phyloP scores from a whole-genome alignment of 2,888 invertebrate species.

The Achlya flavicornis region DNA sequence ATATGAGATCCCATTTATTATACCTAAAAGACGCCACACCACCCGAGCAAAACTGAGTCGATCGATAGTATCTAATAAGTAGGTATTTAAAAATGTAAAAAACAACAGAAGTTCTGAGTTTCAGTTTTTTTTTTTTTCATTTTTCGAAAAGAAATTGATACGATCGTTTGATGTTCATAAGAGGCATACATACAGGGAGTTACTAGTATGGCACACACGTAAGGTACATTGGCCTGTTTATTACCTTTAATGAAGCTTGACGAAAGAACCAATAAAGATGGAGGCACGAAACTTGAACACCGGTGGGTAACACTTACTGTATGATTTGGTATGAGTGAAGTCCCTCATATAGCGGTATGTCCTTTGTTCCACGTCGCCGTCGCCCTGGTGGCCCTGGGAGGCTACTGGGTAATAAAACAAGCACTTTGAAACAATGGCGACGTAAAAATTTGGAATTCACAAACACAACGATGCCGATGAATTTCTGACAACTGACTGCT shows the following conservation, averaged over 20 bases:
- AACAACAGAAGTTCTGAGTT: background rate
- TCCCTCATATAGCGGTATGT: constrained; percentile 48
- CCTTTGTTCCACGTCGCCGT: constrained; percentile 50
- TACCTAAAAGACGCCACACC: too few species aligned
- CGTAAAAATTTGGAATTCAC: constrained; percentile 57
- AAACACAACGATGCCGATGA: constrained; percentile 25
- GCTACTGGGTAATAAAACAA: constrained; percentile 63
- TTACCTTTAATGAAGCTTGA: constrained; percentile 58
- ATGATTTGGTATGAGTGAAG: constrained; percentile 43
- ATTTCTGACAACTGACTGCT: constrained; percentile 7
- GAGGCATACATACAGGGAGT: background rate
- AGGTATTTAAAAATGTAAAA: background rate
- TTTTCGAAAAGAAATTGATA: too few species aligned
- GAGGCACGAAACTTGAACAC: constrained; percentile 56
- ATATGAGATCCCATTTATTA: too few species aligned
- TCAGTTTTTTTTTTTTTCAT: background rate
- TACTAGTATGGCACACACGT: background rate
- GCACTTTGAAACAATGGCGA: constrained; percentile 59
- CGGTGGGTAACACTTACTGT: constrained; percentile 31
- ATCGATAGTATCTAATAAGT: too few species aligned
- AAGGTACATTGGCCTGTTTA: constrained; percentile 33
- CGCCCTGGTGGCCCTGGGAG: constrained; percentile 53
- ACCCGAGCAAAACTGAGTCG: too few species aligned
- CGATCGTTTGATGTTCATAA: too few species aligned
- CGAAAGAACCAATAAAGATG: constrained; percentile 59